Evolutionary conservation across 2,113 vertebrate species (phyloP).

Genomic region (Chloropsis cyanopogon): DNA sequence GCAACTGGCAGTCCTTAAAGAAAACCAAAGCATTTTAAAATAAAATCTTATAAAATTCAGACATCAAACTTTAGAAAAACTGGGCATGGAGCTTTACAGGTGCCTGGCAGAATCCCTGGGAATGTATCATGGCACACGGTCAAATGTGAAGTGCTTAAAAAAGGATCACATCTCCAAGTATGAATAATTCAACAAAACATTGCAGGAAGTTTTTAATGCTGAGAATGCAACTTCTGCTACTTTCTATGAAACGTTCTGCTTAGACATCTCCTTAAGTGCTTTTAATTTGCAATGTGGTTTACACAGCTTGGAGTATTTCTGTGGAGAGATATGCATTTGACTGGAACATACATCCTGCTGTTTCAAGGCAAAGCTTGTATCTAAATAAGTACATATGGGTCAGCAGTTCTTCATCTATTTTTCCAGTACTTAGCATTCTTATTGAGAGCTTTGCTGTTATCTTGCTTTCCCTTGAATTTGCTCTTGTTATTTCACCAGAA

Average conservation of each 20-base stretch:
- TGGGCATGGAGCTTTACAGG: not conserved
- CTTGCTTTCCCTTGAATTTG: not conserved
- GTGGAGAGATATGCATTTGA: not conserved
- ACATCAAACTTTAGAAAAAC: not conserved
- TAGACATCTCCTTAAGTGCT: not conserved
- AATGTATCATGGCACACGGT: not conserved
- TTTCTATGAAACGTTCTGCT: not conserved
- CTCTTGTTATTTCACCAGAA: not conserved
- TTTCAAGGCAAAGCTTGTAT: not conserved
- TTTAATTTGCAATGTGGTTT: not conserved
- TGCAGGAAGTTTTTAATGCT: not conserved
- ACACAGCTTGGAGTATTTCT: not conserved
- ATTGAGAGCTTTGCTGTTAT: not conserved
- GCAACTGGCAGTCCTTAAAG: not conserved
- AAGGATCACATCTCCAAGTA: not conserved
- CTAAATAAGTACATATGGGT: not conserved
- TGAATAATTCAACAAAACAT: not conserved
- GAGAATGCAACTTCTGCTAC: not conserved
- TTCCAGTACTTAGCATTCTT: not conserved
- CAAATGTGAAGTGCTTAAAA: not conserved
- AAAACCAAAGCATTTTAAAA: not conserved
- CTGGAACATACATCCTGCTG: not conserved
- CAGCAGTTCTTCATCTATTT: not conserved
- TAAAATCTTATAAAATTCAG: not conserved
- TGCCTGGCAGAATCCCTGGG: not conserved